These are phyloP conservation scores for Acrocephalus kingi DNA, from an alignment of 2,113 vertebrate species.

Conservation along the genomic window DNA sequence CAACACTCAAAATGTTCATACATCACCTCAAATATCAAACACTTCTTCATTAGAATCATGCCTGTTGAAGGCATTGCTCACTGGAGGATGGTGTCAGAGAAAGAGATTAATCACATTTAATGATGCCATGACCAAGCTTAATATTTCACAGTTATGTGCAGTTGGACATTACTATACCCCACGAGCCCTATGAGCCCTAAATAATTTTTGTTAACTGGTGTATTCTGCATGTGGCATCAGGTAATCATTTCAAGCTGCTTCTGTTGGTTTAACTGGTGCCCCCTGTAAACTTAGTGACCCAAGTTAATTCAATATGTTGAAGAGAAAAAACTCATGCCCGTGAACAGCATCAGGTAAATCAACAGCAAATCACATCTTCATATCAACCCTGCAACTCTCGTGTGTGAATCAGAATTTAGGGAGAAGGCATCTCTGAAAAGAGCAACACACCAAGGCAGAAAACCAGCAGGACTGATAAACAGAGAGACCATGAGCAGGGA, in stretches of 20 bases:
- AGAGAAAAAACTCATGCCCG: background rate
- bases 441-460: background rate
- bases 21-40: background rate
- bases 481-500: background rate
- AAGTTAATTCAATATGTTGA: background rate
- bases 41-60: background rate
- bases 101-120: slow-evolving; percentile 32
- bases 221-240: background rate
- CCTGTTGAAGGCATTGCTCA: background rate
- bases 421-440: background rate
- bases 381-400: background rate
- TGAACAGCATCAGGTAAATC: background rate
- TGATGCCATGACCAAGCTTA: background rate
- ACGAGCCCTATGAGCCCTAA: background rate
- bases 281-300: background rate
- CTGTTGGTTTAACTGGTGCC: background rate
- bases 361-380: background rate
- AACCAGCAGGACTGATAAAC: background rate
- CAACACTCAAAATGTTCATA: background rate
- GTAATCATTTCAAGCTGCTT: background rate
- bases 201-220: slow-evolving; percentile 5
- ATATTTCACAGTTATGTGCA: slow-evolving; percentile 37
- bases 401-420: background rate
- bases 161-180: background rate
- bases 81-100: background rate